A percentile compares a stretch with the other conserved stretches of the same genome.
Conservation (phyloP, 2,888 invertebrate genomes). For the Ferdinandea cuprea region DNA sequence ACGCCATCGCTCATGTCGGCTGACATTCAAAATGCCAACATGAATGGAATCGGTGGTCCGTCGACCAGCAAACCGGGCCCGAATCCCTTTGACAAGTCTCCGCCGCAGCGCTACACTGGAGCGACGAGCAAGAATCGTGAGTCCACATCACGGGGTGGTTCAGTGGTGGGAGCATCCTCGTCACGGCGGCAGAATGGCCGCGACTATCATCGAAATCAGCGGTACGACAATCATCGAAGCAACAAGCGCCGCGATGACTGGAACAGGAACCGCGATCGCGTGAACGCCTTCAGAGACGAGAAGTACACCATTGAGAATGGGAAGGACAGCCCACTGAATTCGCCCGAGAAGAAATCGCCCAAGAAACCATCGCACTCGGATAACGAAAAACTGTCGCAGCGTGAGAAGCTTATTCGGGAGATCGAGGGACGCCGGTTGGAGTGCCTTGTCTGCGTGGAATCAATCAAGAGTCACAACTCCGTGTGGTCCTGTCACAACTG, state of each 20-base stretch:
- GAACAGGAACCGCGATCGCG: slow-evolving; percentile 81
- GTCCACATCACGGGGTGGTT: slow-evolving; percentile 48
- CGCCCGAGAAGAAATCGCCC: slow-evolving; percentile 80
- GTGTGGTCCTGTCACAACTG: slow-evolving; percentile 97
- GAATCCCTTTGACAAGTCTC: slow-evolving; percentile 34
- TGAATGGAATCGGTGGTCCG: not conserved
- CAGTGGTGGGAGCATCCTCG: slow-evolving; percentile 24
- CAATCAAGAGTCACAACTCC: slow-evolving; percentile 90
- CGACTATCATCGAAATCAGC: slow-evolving; percentile 77
- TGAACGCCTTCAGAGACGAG: slow-evolving; percentile 80
- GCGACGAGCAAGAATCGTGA: slow-evolving; percentile 73
- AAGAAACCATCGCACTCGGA: slow-evolving; percentile 77
- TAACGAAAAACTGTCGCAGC: slow-evolving; percentile 86
- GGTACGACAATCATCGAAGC: slow-evolving; percentile 81
- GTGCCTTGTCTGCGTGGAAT: slow-evolving; percentile 97
- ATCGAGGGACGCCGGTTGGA: slow-evolving; percentile 92
- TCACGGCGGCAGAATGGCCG: slow-evolving; percentile 77
- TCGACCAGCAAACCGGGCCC: slow-evolving; percentile 7
- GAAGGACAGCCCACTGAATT: slow-evolving; percentile 80
- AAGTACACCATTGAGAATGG: slow-evolving; percentile 79
- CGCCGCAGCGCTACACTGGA: slow-evolving; percentile 75
- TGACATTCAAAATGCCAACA: slow-evolving; percentile 36
- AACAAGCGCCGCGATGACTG: slow-evolving; percentile 81
- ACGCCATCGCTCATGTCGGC: slow-evolving; percentile 18
- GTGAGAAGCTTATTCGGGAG: slow-evolving; percentile 92